Percentiles rank a stretch among this genome's conserved stretches.
phyloP scores from a whole-genome alignment of 2,113 vertebrate genomes.

The Mastomys natalensis region DNA sequence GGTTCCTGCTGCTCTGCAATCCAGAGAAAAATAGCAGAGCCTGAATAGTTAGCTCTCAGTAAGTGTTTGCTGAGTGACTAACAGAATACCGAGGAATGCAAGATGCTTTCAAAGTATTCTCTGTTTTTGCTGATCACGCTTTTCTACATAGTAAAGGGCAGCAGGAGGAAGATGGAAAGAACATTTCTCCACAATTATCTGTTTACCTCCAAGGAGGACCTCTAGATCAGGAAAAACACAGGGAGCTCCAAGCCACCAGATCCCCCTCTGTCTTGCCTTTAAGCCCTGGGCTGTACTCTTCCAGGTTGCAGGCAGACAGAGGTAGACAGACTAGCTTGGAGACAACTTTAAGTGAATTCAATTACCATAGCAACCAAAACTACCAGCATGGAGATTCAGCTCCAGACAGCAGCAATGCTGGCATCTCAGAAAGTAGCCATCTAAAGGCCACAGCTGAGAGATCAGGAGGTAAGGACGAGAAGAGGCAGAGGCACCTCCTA shows the following conservation, averaged over 20 bases:
- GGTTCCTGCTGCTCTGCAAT: not conserved
- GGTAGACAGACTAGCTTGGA: conserved; percentile 72
- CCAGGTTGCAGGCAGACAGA: conserved; percentile 57
- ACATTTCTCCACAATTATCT: not conserved
- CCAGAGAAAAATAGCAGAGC: not conserved
- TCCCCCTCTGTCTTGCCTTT: not conserved
- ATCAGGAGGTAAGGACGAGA: not conserved
- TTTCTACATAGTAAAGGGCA: not conserved
- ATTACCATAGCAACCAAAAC: conserved; percentile 80
- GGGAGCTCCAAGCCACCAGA: not conserved
- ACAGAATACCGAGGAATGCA: not conserved
- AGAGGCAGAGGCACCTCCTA: not conserved
- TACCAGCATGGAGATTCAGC: conserved; percentile 57
- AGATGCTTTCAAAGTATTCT: not conserved
- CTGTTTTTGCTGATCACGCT: not conserved
- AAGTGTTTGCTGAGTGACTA: not conserved
- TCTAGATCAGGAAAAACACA: not conserved
- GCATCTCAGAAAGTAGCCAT: conserved; percentile 48
- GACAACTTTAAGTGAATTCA: conserved; percentile 80
- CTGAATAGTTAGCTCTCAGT: not conserved
- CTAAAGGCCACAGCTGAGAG: not conserved
- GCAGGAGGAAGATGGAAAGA: not conserved
- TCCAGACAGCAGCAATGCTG: conserved; percentile 59
- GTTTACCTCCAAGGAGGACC: not conserved
- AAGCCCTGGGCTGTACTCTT: conserved; percentile 16